Evolutionary conservation across 2,797 vertebrate genomes (phyloP).

Genomic region (Malurus splendens): DNA sequence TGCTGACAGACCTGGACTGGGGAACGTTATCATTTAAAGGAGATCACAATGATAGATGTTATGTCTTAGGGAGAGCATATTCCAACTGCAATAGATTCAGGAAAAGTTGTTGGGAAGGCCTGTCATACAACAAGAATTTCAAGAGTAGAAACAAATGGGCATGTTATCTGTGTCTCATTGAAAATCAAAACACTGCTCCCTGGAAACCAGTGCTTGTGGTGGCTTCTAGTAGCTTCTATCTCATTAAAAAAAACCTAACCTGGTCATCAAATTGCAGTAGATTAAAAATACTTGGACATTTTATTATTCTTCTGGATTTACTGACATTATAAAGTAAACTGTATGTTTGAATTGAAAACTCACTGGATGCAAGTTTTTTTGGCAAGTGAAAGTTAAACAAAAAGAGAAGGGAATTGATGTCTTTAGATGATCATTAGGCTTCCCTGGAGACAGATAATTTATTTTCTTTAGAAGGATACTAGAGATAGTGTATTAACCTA

Average conservation of each 20-base stretch:
- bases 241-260: neutral
- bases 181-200: neutral
- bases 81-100: neutral
- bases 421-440: neutral
- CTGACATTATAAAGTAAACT: neutral
- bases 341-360: neutral
- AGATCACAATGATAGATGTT: neutral
- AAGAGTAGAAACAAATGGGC: neutral
- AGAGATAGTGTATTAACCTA: neutral
- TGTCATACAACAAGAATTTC: neutral
- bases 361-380: neutral
- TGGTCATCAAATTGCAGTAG: neutral
- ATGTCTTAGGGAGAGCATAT: neutral
- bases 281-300: neutral
- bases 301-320: neutral
- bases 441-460: neutral
- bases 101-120: neutral
- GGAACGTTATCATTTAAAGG: neutral
- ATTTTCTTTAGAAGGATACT: neutral
- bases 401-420: neutral
- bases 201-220: neutral
- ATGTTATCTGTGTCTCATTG: neutral
- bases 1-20: neutral
- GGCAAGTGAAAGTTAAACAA: neutral
- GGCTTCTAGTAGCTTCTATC: neutral